A percentile compares a stretch with the other conserved stretches of the same genome.
These are phyloP conservation scores for Ectobius pallidus DNA, from an alignment of 2,888 invertebrate genomes.

Conservation along the genomic window DNA sequence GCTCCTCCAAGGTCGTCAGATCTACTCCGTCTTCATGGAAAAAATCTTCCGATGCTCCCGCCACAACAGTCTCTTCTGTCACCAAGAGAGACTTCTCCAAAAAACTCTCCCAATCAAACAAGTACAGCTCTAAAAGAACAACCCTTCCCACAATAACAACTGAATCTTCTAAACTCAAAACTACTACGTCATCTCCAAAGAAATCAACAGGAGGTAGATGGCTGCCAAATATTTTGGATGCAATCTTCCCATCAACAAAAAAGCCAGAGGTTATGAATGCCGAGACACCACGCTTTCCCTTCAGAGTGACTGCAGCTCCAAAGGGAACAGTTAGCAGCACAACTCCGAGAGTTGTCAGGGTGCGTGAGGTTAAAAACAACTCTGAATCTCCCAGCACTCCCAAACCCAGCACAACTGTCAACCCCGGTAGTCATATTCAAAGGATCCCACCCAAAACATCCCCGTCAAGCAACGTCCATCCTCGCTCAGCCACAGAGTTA, in stretches of 20 bases:
- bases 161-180: background rate
- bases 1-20: no score
- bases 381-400: conserved; percentile 27
- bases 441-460: background rate
- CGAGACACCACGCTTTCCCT: background rate
- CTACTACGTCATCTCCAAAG: background rate
- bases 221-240: background rate
- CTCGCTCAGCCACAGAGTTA: conserved; percentile 3
- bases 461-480: background rate
- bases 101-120: no score
- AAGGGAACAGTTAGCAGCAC: conserved; percentile 30
- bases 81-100: no score
- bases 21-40: no score
- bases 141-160: no score
- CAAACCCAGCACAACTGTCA: conserved; percentile 37
- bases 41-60: no score
- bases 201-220: background rate
- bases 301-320: conserved; percentile 8
- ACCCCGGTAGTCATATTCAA: background rate
- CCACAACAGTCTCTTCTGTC: no score
- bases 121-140: no score
- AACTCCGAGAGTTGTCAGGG: conserved; percentile 25
- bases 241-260: background rate
- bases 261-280: background rate
- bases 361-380: conserved; percentile 29